Base-by-base conservation (phyloP, 1,140 invertebrate genomes). In the Cherax destructor region DNA sequence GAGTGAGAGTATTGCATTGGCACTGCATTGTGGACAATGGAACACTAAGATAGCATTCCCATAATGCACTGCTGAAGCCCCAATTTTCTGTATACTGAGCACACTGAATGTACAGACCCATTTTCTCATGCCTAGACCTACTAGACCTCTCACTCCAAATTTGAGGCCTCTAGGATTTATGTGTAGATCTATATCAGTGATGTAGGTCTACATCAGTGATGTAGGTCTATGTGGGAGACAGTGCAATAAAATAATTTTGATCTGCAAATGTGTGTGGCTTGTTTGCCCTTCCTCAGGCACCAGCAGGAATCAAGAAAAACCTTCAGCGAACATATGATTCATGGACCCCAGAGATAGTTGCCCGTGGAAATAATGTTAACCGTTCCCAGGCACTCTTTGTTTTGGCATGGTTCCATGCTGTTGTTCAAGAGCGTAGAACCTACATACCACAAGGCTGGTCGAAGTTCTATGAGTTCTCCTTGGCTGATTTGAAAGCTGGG, bases 381-480 rank as follows among this genome's bases (percentile, higher is more conserved):
- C 94, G 95, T 81, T 94, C 95, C 9, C 95, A 95, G 93, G 95
- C 96, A 41, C 95, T 96, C 69, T 97, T 98, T 94, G 95, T 96
- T 4, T 94, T 98, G 13, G 96, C 97, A 11, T 98, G 97, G 96
- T 95, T 98, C 87, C 98, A 99, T 94, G 97, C 98, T 0, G 95
- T 98, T 9, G 94, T 99, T 30, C 98, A 99, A 94, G 98, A 99
- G 95, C 95, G 98, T 81, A 95, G 98, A 91, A 97, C 96, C 92
- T 99, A 96, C 94, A 97, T 98, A 93, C 97, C 97, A 10, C 97
- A 97, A 95, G 97, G 97, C 3, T 98, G 97, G 97, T 97, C 96
- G 0, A 97, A 97, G 94, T 97, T 96, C 94, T 99, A 99, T 94
- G 98, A 99, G 93, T 99, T 99, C 95, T 97, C 96, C 65, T 96